Base-by-base conservation (phyloP, 1,140 invertebrate species). In the Eulimnadia texana region DNA sequence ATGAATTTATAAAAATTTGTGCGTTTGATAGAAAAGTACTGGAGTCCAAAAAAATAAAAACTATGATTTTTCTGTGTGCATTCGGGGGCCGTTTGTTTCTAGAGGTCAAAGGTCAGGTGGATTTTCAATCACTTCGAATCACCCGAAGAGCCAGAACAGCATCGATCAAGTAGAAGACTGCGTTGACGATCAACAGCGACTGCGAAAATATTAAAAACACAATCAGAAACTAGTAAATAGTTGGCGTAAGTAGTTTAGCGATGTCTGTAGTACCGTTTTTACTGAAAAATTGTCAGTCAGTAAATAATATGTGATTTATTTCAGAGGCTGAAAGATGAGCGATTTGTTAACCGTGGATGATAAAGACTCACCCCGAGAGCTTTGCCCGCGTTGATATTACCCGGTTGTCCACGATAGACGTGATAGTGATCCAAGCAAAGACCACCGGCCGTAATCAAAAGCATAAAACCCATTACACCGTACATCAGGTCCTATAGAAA, bases 131-230 rank as follows among this genome's bases (percentile, higher is more conserved):
- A 13, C 13, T 6, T 13, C 9, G 47, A 42, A 24, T 42, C 24
- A 20, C 13, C 19, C 57, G 62, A 16, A 63, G 50, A 20, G 62
- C 62, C 56, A 63, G 16, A 27, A 59, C 62, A 20, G 57, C 56
- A 25, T 63, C 62, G 22, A 51, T 53, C 55, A 63, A 29, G 49
- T 63, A 63, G 58, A 63, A 63, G 56, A 63, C 58, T 23, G 53
- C 62, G 62, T 63, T 63, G 58, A 63, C 59, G 57, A 63, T 63
- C 25, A 56, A 60, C 20, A 63, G 62, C 10, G 62, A 23, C 62
- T 63, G n/a, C 13, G 27, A 22, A 1, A 58, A 33, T 58, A 33
- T 28, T 9, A 20, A 22, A 19, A 19, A 19, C 24, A 33, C 42
- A 11, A 13, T 52, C n/a, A 19, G n/a, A 33, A 13, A 29, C 62